Conservation (phyloP, 2,888 invertebrate genomes). For the Plagodis dolabraria region DNA sequence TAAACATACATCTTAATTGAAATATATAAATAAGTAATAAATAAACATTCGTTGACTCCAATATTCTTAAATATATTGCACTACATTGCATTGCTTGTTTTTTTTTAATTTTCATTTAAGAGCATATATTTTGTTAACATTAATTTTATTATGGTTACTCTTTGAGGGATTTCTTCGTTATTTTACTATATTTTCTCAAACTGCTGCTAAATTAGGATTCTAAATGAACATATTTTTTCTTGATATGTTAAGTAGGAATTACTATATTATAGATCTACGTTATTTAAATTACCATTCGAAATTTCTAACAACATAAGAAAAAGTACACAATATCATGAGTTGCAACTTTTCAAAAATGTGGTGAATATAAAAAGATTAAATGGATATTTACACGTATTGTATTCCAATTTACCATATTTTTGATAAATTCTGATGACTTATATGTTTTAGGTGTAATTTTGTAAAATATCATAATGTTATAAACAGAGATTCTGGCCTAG, state of each 20-base stretch:
- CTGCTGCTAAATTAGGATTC: conserved; percentile 3
- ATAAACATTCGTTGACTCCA: conserved; percentile 3
- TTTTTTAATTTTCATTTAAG: neutral
- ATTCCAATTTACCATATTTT: neutral
- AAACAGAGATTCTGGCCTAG: conserved; percentile 26
- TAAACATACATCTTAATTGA: no score
- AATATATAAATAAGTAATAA: neutral
- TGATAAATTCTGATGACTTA: neutral
- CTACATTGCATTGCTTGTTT: neutral
- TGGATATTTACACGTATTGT: neutral
- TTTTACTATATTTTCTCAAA: neutral
- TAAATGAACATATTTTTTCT: neutral
- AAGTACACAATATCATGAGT: conserved; percentile 4
- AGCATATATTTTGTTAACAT: neutral
- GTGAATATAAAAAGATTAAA: neutral
- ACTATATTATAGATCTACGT: neutral
- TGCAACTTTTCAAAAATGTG: neutral
- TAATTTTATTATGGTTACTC: neutral
- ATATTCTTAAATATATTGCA: neutral
- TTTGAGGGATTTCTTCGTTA: neutral
- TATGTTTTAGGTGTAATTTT: conserved; percentile 8
- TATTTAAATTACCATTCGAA: neutral
- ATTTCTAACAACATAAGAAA: neutral
- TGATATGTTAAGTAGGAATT: conserved; percentile 3
- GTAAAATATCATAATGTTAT: conserved; percentile 15